phyloP scores from a whole-genome alignment of 2,888 invertebrate genomes.

The Drosophila fulvimacula region DNA sequence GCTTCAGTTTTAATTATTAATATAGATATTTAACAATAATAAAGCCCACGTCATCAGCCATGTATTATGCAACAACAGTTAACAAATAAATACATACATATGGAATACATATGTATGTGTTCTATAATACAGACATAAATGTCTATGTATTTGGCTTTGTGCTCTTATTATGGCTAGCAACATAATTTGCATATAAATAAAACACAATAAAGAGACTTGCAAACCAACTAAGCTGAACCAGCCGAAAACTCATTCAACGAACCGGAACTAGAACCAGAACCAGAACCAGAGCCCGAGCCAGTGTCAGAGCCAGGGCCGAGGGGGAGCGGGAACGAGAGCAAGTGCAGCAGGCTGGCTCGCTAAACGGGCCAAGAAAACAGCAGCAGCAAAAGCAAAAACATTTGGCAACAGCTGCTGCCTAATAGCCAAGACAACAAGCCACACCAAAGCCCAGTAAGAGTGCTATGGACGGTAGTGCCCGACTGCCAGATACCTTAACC shows the following conservation, averaged over 20 bases:
- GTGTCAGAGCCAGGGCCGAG: background rate
- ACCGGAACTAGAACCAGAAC: constrained; percentile 27
- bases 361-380: constrained; percentile 52
- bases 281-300: constrained; percentile 17
- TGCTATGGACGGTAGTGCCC: background rate
- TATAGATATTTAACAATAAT: background rate
- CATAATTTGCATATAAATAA: constrained; percentile 54
- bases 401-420: constrained; percentile 43
- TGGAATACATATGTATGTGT: background rate
- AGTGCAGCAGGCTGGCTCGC: constrained; percentile 56
- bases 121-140: background rate
- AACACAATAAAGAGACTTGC: constrained; percentile 28
- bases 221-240: constrained; percentile 43
- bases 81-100: background rate
- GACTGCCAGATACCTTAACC: background rate
- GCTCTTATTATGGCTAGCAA: background rate
- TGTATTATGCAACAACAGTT: background rate
- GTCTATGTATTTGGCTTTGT: background rate
- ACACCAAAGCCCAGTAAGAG: constrained; percentile 14
- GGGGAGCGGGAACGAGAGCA: constrained; percentile 36
- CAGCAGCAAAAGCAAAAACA: constrained; percentile 24
- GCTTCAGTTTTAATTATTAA: background rate
- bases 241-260: constrained; percentile 33
- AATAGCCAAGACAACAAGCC: constrained; percentile 33
- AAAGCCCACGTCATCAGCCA: background rate